These are phyloP conservation scores for Distichodus sexfasciatus DNA, from an alignment of 2,797 vertebrate species.

Conservation along the genomic window DNA sequence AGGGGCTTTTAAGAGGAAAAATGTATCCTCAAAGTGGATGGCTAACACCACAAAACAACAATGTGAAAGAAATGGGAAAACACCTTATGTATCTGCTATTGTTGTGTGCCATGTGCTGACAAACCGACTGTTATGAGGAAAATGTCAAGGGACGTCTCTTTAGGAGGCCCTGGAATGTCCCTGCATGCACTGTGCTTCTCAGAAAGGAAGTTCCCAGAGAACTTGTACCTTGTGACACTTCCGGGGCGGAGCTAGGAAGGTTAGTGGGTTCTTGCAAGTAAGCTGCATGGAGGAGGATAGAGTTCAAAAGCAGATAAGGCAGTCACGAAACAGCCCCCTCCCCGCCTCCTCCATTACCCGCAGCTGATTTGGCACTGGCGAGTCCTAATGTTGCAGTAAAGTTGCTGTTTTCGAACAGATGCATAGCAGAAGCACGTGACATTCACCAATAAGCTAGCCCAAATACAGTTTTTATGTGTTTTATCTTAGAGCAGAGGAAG, in stretches of 20 bases:
- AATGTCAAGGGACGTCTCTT: background rate
- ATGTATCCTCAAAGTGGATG: no score
- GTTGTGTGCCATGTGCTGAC: no score
- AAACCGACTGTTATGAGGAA: background rate
- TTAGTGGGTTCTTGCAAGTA: background rate
- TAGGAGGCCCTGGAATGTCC: background rate
- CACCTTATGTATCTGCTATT: no score
- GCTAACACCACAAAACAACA: no score
- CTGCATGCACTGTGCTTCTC: constrained; percentile 15
- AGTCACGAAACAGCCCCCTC: background rate
- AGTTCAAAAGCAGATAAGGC: constrained; percentile 10
- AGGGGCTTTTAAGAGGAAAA: no score
- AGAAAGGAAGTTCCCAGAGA: constrained; percentile 6
- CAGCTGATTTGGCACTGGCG: background rate
- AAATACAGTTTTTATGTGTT: no score
- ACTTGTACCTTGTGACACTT: background rate
- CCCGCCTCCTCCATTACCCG: background rate
- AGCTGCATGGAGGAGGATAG: constrained; percentile 7
- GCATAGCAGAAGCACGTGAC: background rate
- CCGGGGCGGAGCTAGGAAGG: background rate
- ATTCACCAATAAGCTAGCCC: background rate
- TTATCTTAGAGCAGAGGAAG: background rate
- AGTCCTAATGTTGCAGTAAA: background rate
- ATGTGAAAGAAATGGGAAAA: no score
- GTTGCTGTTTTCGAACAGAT: background rate